Conservation (phyloP, 1,140 invertebrate genomes). For the Gonioctena quinquepunctata region DNA sequence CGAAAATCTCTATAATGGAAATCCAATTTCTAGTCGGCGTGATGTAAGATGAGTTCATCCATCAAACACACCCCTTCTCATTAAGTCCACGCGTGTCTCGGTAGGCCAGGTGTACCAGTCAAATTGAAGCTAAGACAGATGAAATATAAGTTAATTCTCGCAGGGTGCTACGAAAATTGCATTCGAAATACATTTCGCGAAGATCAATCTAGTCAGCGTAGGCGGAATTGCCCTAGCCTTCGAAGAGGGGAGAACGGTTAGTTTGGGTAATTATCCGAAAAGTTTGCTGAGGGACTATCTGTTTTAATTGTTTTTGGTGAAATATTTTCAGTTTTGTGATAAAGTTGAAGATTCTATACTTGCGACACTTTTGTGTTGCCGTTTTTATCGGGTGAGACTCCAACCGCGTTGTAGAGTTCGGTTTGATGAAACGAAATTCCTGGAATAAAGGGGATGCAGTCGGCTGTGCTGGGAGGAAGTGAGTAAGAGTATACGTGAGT, state of each 20-base stretch:
- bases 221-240: not conserved
- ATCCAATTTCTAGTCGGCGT: not conserved
- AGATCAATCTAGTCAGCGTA: not conserved
- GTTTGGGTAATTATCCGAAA: not conserved
- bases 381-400: too few relatives aligned
- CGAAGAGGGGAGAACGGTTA: not conserved
- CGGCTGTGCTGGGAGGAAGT: too few relatives aligned
- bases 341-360: too few relatives aligned
- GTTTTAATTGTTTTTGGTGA: too few relatives aligned
- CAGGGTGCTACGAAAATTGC: not conserved
- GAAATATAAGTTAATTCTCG: conserved; percentile 10
- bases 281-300: not conserved
- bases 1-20: not conserved
- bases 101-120: not conserved
- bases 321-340: too few relatives aligned
- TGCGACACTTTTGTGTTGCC: too few relatives aligned
- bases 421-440: too few relatives aligned
- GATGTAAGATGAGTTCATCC: conserved; percentile 1
- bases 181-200: not conserved
- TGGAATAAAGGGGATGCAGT: too few relatives aligned
- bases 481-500: too few relatives aligned
- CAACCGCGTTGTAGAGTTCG: too few relatives aligned
- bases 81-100: not conserved
- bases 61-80: conserved; percentile 9
- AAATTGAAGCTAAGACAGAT: conserved; percentile 8